phyloP scores from a whole-genome alignment of 92 coral and sea anemone species.

The Paramuricea clavata region DNA sequence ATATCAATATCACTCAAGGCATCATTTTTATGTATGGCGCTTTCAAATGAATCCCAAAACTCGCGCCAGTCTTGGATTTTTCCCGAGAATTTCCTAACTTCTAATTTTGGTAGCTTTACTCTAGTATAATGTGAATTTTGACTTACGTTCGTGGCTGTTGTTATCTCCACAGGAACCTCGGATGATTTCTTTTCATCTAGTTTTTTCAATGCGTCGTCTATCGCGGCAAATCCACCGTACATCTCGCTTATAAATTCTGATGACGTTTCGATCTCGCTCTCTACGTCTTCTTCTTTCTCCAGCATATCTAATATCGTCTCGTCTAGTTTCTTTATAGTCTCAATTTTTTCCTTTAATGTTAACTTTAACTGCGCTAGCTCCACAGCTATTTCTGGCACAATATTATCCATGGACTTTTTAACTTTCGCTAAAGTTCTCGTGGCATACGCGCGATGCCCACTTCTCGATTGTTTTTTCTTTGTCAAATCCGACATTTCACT shows the following conservation, averaged over 20 bases:
- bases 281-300: constrained; percentile 11
- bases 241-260: background rate
- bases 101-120: background rate
- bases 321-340: constrained; percentile 45
- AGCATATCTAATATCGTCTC: constrained; percentile 31
- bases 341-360: constrained; percentile 43
- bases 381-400: background rate
- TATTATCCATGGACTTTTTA: background rate
- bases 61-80: constrained; percentile 62
- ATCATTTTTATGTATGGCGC: constrained; percentile 66
- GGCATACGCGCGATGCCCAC: constrained; percentile 21
- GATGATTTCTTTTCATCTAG: background rate
- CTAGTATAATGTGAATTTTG: constrained; percentile 25
- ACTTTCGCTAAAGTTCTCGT: constrained; percentile 26
- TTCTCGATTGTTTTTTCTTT: constrained; percentile 42
- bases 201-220: constrained; percentile 28
- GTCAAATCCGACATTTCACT: background rate
- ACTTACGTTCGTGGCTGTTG: background rate
- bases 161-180: background rate
- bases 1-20: constrained; percentile 49
- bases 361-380: constrained; percentile 45
- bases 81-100: constrained; percentile 44
- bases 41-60: constrained; percentile 71
- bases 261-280: constrained; percentile 15
- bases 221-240: constrained; percentile 14